phyloP scores from a whole-genome alignment of 2,113 vertebrate species.

The Sigmodon hispidus region DNA sequence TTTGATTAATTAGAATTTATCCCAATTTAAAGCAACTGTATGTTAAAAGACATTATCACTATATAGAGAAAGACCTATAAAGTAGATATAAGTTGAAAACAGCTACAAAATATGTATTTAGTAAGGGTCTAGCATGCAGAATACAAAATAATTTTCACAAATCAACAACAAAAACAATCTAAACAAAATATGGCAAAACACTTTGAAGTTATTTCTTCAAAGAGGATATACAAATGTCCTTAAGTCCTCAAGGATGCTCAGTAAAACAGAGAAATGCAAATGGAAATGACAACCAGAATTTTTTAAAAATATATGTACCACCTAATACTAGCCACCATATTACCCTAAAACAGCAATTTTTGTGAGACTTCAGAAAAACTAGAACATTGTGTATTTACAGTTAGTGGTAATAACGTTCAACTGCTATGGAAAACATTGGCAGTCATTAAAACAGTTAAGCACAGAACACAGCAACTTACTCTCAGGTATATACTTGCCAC shows the following conservation, averaged over 20 bases:
- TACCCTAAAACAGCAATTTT: background rate
- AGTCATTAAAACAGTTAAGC: background rate
- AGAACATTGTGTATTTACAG: background rate
- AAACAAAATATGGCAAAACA: background rate
- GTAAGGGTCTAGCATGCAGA: background rate
- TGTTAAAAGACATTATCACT: background rate
- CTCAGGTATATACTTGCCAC: background rate
- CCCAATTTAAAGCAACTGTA: background rate
- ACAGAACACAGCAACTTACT: background rate
- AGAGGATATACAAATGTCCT: background rate
- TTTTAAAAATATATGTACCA: background rate
- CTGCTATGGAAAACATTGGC: background rate
- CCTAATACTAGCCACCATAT: background rate
- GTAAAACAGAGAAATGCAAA: background rate
- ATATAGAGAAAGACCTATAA: background rate
- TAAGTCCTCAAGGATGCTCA: background rate
- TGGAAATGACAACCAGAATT: background rate
- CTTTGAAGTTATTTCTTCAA: background rate
- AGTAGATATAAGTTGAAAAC: background rate
- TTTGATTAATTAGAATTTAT: conserved; percentile 5
- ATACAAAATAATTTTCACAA: background rate
- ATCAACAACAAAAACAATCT: conserved; percentile 2
- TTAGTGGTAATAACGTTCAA: background rate
- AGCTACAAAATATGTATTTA: background rate
- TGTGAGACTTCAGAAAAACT: background rate